Conservation (phyloP, 2,113 vertebrate genomes). For the Cnemophilus loriae region DNA sequence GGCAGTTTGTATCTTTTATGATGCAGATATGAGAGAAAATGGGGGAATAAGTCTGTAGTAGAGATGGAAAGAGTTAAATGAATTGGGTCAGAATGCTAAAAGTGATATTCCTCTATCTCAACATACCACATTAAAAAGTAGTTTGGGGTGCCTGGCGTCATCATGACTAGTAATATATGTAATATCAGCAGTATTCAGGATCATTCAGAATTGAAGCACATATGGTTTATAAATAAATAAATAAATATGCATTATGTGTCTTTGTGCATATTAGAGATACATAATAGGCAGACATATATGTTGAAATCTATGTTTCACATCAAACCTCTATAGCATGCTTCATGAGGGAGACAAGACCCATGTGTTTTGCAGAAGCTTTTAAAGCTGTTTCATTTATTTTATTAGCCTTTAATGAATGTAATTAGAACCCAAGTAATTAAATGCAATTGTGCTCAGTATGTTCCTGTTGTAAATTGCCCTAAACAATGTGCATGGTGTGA, state of each 20-base stretch:
- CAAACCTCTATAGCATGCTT: conserved; percentile 91
- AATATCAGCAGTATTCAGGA: conserved; percentile 30
- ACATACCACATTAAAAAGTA: conserved; percentile 61
- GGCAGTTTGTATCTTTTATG: conserved; percentile 22
- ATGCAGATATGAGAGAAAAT: neutral
- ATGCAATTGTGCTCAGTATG: conserved; percentile 94
- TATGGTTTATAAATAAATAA: conserved; percentile 38
- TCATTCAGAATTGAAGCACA: conserved; percentile 30
- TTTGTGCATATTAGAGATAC: conserved; percentile 22
- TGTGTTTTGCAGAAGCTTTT: conserved; percentile 92
- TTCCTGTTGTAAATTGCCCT: conserved; percentile 91
- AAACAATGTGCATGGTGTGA: conserved; percentile 93
- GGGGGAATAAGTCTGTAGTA: neutral
- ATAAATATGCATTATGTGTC: neutral
- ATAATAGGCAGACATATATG: conserved; percentile 65
- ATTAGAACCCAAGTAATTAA: conserved; percentile 99
- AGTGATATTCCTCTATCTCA: conserved; percentile 53
- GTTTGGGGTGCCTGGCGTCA: conserved; percentile 50
- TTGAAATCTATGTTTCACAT: conserved; percentile 79
- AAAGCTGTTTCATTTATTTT: conserved; percentile 98
- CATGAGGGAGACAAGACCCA: conserved; percentile 89
- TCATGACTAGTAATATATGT: conserved; percentile 50
- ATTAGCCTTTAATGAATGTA: conserved; percentile 99
- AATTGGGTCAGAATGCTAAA: conserved; percentile 61
- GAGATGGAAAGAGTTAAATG: conserved; percentile 71